These are phyloP conservation scores for Drosophila albomicans DNA, from an alignment of 1,140 invertebrate genomes.

Conservation along the genomic window DNA sequence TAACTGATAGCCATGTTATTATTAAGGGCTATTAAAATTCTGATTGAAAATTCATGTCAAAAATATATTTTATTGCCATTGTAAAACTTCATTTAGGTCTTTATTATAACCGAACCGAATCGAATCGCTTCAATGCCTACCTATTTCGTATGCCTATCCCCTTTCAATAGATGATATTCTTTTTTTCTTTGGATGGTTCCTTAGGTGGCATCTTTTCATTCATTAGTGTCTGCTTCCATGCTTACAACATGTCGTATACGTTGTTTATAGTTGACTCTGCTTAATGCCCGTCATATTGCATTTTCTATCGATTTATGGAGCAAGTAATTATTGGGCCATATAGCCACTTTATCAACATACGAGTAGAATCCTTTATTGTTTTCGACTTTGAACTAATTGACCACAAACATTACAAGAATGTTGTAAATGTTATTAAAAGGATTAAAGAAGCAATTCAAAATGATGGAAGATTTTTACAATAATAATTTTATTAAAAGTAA, in stretches of 20 bases:
- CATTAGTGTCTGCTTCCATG: neutral
- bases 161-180: neutral
- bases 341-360: neutral
- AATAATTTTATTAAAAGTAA: too few relatives aligned
- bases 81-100: slow-evolving; percentile 75
- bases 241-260: slow-evolving; percentile 33
- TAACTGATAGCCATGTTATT: slow-evolving; percentile 84
- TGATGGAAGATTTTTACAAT: too few relatives aligned
- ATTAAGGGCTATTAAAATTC: slow-evolving; percentile 84
- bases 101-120: slow-evolving; percentile 54
- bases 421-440: too few relatives aligned
- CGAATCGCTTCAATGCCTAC: slow-evolving; percentile 8
- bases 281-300: neutral
- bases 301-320: slow-evolving; percentile 4
- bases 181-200: slow-evolving; percentile 1
- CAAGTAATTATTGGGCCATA: neutral
- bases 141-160: neutral
- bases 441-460: too few relatives aligned
- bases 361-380: neutral
- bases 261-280: slow-evolving; percentile 14
- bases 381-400: too few relatives aligned
- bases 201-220: slow-evolving; percentile 4
- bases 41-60: slow-evolving; percentile 85
- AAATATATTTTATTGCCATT: slow-evolving; percentile 81
- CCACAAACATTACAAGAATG: too few relatives aligned